Percentiles rank a stretch among this genome's conserved stretches.
Evolutionary conservation across 2,113 vertebrate species (phyloP).

Genomic region (Mobula birostris): DNA sequence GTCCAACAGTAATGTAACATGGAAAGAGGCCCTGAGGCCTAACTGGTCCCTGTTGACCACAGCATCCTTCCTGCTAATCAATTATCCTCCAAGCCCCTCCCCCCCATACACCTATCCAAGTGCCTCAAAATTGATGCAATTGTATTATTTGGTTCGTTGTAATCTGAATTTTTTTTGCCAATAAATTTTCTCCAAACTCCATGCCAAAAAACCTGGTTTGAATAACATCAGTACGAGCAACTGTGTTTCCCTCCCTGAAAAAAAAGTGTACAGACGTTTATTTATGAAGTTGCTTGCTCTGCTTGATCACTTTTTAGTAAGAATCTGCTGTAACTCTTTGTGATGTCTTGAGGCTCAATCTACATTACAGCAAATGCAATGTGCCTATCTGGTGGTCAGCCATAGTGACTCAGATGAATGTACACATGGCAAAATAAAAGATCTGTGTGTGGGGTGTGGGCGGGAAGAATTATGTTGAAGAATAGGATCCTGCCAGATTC

Average conservation of each 20-base stretch:
- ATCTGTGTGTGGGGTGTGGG: not conserved
- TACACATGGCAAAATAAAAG: not conserved
- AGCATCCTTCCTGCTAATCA: too few species aligned
- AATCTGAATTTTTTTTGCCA: not conserved
- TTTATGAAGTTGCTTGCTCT: not conserved
- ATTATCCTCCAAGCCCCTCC: too few species aligned
- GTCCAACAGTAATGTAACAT: too few species aligned
- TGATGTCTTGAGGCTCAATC: not conserved
- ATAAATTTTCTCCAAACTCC: not conserved
- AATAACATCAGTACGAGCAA: not conserved
- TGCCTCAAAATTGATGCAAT: too few species aligned
- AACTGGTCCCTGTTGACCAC: too few species aligned
- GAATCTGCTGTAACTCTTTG: not conserved
- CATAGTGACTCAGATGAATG: not conserved
- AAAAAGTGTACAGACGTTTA: not conserved
- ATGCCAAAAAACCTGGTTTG: not conserved
- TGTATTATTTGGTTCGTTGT: not conserved
- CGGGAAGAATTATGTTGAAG: not conserved
- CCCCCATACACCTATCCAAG: too few species aligned
- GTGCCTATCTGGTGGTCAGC: not conserved
- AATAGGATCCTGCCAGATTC: not conserved
- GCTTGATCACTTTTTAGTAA: not conserved
- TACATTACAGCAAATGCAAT: not conserved
- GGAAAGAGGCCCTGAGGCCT: too few species aligned
- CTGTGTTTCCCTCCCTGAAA: not conserved